Conservation (phyloP, 2,888 invertebrate genomes). For the Pseudococcus viburni region DNA sequence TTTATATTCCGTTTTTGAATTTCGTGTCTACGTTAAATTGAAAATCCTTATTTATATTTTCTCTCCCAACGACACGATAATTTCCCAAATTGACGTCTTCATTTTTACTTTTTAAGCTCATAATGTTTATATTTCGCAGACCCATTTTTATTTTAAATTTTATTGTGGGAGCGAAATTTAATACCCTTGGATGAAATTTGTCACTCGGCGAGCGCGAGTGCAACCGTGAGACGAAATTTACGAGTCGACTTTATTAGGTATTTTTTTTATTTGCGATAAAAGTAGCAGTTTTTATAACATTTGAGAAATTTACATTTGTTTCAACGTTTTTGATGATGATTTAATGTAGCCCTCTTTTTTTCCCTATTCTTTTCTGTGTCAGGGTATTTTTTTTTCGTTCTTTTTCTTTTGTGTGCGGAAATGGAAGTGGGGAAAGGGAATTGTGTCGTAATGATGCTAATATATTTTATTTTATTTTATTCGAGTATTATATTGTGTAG, state of each 20-base stretch:
- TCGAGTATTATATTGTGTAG: no score
- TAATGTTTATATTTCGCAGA: background rate
- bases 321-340: constrained; percentile 17
- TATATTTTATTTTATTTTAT: background rate
- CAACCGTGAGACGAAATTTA: constrained; percentile 34
- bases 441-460: background rate
- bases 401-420: background rate
- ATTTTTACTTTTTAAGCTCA: background rate
- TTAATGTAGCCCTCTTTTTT: background rate
- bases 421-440: background rate
- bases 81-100: background rate
- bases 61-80: background rate
- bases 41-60: background rate
- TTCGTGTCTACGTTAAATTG: no score
- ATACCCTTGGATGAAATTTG: background rate
- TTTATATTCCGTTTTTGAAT: no score
- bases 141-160: constrained; percentile 16
- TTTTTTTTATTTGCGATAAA: constrained; percentile 32
- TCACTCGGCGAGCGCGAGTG: background rate
- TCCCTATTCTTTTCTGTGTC: background rate
- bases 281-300: background rate
- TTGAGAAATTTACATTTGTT: constrained; percentile 28
- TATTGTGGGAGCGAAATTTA: background rate
- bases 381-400: background rate
- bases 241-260: constrained; percentile 44